Evolutionary conservation across 2,797 vertebrate species (phyloP).

Genomic region (Myioborus miniatus): DNA sequence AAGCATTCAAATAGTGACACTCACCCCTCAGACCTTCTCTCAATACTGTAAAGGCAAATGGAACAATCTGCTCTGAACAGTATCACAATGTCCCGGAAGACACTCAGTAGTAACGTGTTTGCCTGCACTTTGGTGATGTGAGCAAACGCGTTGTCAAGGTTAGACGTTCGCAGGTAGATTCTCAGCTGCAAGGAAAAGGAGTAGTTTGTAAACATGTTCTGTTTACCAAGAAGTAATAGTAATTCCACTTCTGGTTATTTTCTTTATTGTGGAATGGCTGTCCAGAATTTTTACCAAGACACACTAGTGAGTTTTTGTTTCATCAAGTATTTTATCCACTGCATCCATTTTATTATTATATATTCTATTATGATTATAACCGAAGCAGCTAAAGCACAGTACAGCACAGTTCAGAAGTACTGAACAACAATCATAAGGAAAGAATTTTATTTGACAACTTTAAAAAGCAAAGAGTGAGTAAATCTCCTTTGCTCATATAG

Average conservation of each 20-base stretch:
- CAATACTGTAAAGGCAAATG: constrained; percentile 97
- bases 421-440: not conserved
- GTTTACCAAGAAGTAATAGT: not conserved
- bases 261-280: not conserved
- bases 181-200: constrained; percentile 80
- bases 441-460: not conserved
- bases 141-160: constrained; percentile 96
- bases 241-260: not conserved
- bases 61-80: constrained; percentile 95
- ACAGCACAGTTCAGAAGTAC: not conserved
- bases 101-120: constrained; percentile 91
- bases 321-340: not conserved
- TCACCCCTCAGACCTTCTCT: constrained; percentile 88
- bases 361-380: not conserved
- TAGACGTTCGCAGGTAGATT: constrained; percentile 90
- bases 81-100: constrained; percentile 93
- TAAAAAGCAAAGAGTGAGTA: not conserved
- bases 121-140: constrained; percentile 91
- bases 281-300: not conserved
- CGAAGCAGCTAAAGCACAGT: not conserved
- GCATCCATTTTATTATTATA: not conserved
- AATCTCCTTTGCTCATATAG: not conserved
- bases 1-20: not conserved
- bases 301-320: not conserved
- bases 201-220: not conserved